Evolutionary conservation across 1,140 invertebrate genomes (phyloP), one percentile per base, ranked within the genome.

Genomic region (Heliconius hewitsoni): DNA sequence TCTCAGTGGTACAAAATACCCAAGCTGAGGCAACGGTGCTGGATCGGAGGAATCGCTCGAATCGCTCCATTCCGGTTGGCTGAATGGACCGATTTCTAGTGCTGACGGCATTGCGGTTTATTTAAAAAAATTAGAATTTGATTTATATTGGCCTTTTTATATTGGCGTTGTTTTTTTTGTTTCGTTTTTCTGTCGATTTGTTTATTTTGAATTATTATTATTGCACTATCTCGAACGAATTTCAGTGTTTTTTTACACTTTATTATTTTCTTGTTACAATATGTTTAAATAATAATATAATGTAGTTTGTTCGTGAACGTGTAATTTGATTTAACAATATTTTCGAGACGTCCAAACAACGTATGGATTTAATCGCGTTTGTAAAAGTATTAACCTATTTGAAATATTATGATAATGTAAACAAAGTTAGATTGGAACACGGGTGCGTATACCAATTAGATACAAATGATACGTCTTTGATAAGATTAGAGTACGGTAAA

Each of bases 1-100:
- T 16, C 70, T 84, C 27, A 95, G 86, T 3, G 94, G 94, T 71
- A 95, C 92, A 73, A 95, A 95, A 78, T 95, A 95, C 8, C 94
- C 94, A 76, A 95, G 84, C 81, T 95, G 94, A 5, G 94, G 94
- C 66, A 93, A 76, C 8, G 92, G 90, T 18, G 85, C 86, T 1
- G 91, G 89, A 46, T 89, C 90, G 5, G 85, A 85, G 37, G 91
- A 93, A 55, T 93, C 91, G 78, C 90, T 91, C 18, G 93, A 93
- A 75, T 93, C 92, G 75, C 93, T 94, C 92, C 92, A 93, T 78
- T 93, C 93, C 3, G 92, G 90, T 81, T 91, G 91, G 86, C 91
- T 93, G 85, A 93, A 94, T 50, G 87, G 90, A 72, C 88, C 87
- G 19, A 89, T 81, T 77, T 90, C 89, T 82, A 92, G 37, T 30